Evolutionary conservation across 2,888 invertebrate genomes (phyloP), one percentile per base, ranked within the genome.

Genomic region (Cryptus viduatorius): DNA sequence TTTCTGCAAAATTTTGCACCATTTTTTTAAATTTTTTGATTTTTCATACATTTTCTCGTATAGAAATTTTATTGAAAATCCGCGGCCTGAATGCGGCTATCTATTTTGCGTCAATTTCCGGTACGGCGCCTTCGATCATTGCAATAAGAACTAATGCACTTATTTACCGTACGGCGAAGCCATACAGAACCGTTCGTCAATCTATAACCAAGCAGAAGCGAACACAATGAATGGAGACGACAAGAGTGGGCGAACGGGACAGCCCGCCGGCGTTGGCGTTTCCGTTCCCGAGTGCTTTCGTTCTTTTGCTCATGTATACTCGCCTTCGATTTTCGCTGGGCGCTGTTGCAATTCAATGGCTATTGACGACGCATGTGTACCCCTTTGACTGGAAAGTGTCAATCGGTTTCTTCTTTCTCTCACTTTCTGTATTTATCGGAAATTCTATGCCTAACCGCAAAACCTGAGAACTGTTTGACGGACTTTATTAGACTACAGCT

Each of bases 231-330:
- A 73, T 67, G 78, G 64, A 64, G 61, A 64, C 31, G 64, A 48
- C 73, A 56, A 61, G 59, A 73, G 84, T 84, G 84, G 84, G 84
- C 84, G 84, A 84, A 78, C 78, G 81, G 78, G 67, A 73, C 77
- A 73, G 81, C 73, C 81, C 56, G 83, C 79, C 53, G 76, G 77
- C 84, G 84, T 84, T 84, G 84, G 84, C 84, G 84, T 84, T 84
- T 84, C 84, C 84, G 84, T 80, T 84, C 78, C 37, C 77, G 78
- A 59, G 81, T 81, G 81, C 84, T 81, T 84, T 84, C 79, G 79
- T 37, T 80, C 71, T 42, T 64, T 69, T 64, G 44, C 65, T 65
- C 59, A 37, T 12, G 61, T 65, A 83, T 65, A 83, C 56, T 71
- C 67, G 79, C 79, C 76, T 83, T 80, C 80, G 76, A 83, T 77